Percentiles rank a stretch among this genome's conserved stretches.
Conservation (phyloP, 2,797 vertebrate genomes). For the Chiloscyllium punctatum region DNA sequence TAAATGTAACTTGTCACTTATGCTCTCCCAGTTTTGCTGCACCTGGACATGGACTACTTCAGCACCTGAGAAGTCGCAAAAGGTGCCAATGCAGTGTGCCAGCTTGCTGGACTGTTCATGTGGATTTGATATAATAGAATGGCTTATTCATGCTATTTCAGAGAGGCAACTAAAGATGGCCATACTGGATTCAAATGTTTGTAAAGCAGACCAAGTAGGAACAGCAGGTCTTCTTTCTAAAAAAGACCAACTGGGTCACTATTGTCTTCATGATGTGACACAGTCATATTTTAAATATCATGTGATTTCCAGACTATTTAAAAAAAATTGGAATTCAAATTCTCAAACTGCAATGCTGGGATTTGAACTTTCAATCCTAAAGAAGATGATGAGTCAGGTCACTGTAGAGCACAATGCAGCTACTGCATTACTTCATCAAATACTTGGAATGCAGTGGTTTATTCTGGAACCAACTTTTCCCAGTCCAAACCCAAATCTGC, state of each 20-base stretch:
- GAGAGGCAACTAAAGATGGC: background rate
- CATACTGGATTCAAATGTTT: background rate
- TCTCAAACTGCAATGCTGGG: background rate
- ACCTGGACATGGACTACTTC: no score
- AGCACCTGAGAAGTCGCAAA: no score
- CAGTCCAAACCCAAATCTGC: background rate
- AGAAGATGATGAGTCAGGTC: background rate
- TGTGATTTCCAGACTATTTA: background rate
- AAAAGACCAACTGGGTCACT: background rate
- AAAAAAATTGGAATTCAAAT: background rate
- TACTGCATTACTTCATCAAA: background rate
- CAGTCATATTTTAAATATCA: background rate
- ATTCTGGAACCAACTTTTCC: background rate
- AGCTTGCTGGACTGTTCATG: background rate
- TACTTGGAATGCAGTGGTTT: background rate
- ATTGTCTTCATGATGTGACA: background rate
- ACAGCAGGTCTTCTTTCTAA: background rate
- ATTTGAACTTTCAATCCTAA: background rate
- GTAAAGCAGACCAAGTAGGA: background rate
- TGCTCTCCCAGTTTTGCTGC: no score
- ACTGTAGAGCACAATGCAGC: background rate
- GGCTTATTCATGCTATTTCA: background rate
- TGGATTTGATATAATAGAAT: background rate
- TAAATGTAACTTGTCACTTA: no score
- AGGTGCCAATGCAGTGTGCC: background rate